Base-by-base conservation (phyloP, 2,888 invertebrate species). In the Operophtera brumata region DNA sequence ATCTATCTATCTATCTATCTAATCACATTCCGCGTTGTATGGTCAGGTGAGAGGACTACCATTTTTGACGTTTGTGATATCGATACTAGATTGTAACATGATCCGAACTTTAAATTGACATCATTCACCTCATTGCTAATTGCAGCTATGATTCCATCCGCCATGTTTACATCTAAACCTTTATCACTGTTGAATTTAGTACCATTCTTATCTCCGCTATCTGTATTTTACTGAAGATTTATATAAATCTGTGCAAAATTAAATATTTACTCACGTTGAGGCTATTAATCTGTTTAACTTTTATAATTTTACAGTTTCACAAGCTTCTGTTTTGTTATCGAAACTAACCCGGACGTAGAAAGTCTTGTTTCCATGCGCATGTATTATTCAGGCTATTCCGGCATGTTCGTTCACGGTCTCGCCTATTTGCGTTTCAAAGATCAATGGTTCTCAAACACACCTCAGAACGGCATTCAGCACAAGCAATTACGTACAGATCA, bases 181-280 rank as follows among this genome's bases (percentile, higher is more conserved):
- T 54, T 61, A 57, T 46, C 37, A 48, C 40, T 12, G 30, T 46
- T 55, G 44, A 54, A 56, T 59, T 40, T 54, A 60, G 47, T 52
- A 61, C 49, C 50, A 57, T 60, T 44, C 47, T 69, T 54, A 66
- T 66, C 65, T 53, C 14, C 44, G 43, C 45, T 66, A 68, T 67
- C 58, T 60, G 6, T 64, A 47, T 68, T 54, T 64, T 58, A 54
- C 40, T 49, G 54, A 47, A 60, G 35, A 49, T 64, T 61, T 61
- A 34, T 30, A 20, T 54, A 48, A 47, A 61, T 40, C 50, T 41
- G 32, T 41, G 34, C 40, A 32, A 39, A 34, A 25, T 7, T 9
- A 37, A 43, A 45, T 39, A 40, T 45, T 50, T 25, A 9, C 39
- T 34, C 6, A 47, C 1, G 8, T 30, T 28, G 6, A 39, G 35